Base-by-base conservation (phyloP, 2,797 vertebrate species). In the Parotocinclus haroldoi region DNA sequence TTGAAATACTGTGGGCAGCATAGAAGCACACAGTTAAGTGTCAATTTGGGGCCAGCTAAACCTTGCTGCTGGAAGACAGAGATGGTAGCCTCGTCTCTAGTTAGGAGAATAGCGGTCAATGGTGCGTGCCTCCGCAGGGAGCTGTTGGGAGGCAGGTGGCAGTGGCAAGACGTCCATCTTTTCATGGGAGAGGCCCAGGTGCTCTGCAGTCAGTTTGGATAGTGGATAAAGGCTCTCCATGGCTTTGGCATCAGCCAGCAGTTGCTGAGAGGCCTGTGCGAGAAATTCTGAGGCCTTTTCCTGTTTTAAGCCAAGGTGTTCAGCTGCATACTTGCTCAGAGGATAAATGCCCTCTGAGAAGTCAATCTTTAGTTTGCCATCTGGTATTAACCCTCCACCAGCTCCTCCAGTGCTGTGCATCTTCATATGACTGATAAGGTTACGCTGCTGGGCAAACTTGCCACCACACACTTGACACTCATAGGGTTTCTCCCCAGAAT, bases 351-450 rank as follows among this genome's bases (percentile, higher is more conserved):
- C 94, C 78, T 98, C 96, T 0, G 92, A 78, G 81, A 98, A 96
- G 85, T 98, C 96, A 75, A 98, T 91, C 87, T 98, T 97, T 79
- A 95, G 85, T 84, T 97, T 98, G 77, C 93, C 92, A 0, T 97
- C 96, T 0, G 92, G 79, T 51, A 82, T 90, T 84, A 81, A 74
- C 50, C 87, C 83, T 6, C 87, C 84, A 11, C 82, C 80, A 0
- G 74, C 78, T n/a, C 90, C 91, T 0, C 91, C 92, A 3, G 90
- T 88, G 66, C 94, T 94, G 83, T 99, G 97, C 97, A 99, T 99
- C 91, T 99, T 99, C 95, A 97, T 99, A 86, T 99, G 97, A 84
- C 96, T 99, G 89, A 99, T 99, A 82, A 99, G 95, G 89, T 99
- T 99, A 81, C 97, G 92, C 85, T 99, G 97, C 90, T 99, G 96